Base-by-base conservation (phyloP, 2,113 vertebrate species). In the Neotoma lepida region DNA sequence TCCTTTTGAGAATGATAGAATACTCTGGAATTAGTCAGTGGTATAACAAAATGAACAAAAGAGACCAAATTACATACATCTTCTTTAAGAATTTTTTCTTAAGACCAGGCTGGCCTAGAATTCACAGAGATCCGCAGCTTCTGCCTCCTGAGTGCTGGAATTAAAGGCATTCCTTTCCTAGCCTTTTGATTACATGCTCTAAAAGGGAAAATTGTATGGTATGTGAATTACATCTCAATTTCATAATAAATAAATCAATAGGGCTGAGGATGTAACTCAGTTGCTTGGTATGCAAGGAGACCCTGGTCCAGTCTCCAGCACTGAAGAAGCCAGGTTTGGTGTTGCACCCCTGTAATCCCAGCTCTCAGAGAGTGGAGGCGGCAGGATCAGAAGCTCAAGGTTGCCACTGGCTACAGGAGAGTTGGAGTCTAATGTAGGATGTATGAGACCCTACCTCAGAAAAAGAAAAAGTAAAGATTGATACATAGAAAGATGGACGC, bases 21-120 rank as follows among this genome's bases (percentile, higher is more conserved):
- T 81, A 24, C 63, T 90, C 86, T 84, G 22, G 81, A 94, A 64
- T 90, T 86, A 93, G 92, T 33, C 46, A n/a, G n/a, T 58, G 0
- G 10, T 39, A 33, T 35, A 64, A 22, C 39, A 41, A 41, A 14
- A 22, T 61, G 35, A 61, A 1, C n/a, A 63, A 54, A 63, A 26
- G 49, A 70, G 76, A 91, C 24, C 14, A 89, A 44, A 44, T 26
- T n/a, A 41, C 58, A 44, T n/a, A 41, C 58, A 44, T 33, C 28
- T 64, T 30, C 28, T 64, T 64, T 64, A 64, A 64, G 30, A 30
- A 0, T 4, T 63, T 28, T 63, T 63, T 63, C 14, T 51, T 51
- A 51, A 63, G 61, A 26, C 61, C 77, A 81, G 18, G 77, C 51
- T 9, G 35, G n/a, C 78, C 54, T 39, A 8, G 13, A 28, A 82